Conservation (phyloP, 1,140 invertebrate genomes). For the Sogatella furcifera region DNA sequence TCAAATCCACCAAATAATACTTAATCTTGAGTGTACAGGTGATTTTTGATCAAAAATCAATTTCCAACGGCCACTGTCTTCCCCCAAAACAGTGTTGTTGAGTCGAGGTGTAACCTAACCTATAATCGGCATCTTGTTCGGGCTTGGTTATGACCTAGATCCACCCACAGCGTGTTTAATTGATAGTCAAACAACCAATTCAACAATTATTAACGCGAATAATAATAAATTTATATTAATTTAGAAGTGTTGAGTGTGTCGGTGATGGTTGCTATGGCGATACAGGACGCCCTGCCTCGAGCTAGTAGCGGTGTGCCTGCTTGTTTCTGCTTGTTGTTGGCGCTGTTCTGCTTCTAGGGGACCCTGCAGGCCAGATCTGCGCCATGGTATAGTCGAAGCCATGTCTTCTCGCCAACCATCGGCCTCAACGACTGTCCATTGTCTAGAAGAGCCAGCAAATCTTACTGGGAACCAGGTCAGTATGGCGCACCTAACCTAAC, state of each 20-base stretch:
- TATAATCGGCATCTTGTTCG: neutral
- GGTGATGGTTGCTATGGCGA: neutral
- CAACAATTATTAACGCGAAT: neutral
- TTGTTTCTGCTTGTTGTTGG: neutral
- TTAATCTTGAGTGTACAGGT: neutral
- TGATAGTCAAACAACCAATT: neutral
- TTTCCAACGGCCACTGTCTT: neutral
- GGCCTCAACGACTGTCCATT: neutral
- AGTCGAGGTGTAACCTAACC: neutral
- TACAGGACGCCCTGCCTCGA: neutral
- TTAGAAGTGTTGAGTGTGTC: neutral
- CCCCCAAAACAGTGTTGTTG: neutral
- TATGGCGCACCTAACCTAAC: neutral
- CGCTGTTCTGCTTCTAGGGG: neutral
- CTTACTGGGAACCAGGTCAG: neutral
- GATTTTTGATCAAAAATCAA: neutral
- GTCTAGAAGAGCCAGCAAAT: neutral
- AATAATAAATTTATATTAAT: neutral
- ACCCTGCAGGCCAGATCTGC: neutral
- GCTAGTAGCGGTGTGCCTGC: no score
- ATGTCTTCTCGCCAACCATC: constrained; percentile 1
- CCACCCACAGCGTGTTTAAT: neutral
- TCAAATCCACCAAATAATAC: no score
- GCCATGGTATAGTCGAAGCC: neutral
- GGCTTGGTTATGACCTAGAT: neutral